These are phyloP conservation scores for Mus caroli DNA, from an alignment of 2,797 vertebrate species.

Conservation along the genomic window DNA sequence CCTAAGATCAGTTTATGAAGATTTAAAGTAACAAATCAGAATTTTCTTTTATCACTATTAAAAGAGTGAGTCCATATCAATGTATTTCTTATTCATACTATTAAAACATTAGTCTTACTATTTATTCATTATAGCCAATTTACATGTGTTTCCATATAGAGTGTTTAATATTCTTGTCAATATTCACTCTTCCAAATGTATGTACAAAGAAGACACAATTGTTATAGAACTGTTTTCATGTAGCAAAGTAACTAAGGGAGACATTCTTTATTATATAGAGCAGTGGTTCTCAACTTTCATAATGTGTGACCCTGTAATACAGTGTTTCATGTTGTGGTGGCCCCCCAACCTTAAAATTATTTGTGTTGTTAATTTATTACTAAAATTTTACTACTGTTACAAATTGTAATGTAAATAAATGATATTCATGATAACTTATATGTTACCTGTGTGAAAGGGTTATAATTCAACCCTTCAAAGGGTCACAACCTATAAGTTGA, in stretches of 20 bases:
- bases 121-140: not conserved
- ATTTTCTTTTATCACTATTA: not conserved
- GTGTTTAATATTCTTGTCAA: not conserved
- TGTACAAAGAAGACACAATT: not conserved
- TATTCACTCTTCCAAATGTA: constrained; percentile 27
- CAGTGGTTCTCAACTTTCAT: too few species aligned
- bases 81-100: constrained; percentile 5
- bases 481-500: not conserved
- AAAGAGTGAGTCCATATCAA: constrained; percentile 13
- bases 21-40: constrained; percentile 52
- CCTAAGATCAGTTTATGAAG: constrained; percentile 54
- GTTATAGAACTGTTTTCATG: not conserved
- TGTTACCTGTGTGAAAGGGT: not conserved
- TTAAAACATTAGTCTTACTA: constrained; percentile 1
- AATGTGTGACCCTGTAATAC: too few species aligned
- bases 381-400: not conserved
- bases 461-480: not conserved
- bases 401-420: not conserved
- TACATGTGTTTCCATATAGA: not conserved
- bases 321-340: not conserved
- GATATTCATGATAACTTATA: not conserved
- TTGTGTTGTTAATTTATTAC: not conserved
- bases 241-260: not conserved
- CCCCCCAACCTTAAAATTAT: not conserved
- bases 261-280: not conserved